A percentile compares a stretch with the other conserved stretches of the same genome.
Evolutionary conservation across 2,888 invertebrate species (phyloP).

Genomic region (Myopa tessellatipennis): DNA sequence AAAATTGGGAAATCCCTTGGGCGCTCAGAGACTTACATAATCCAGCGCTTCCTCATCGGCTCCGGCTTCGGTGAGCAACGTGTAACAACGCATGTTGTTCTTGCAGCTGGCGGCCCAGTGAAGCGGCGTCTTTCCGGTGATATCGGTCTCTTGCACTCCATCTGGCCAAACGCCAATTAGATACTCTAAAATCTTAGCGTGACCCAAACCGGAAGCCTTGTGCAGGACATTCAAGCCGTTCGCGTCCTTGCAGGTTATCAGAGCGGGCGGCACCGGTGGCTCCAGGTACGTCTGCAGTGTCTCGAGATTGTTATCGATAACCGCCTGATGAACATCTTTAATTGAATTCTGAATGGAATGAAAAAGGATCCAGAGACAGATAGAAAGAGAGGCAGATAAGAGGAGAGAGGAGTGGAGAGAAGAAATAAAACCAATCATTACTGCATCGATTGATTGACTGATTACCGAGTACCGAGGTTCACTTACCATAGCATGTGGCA

Average conservation of each 20-base stretch:
- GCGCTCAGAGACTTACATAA: conserved; percentile 73
- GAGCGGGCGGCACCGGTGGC: conserved; percentile 77
- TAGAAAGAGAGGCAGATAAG: neutral
- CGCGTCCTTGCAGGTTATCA: conserved; percentile 80
- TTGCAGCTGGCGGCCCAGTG: conserved; percentile 88
- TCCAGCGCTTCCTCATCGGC: conserved; percentile 87
- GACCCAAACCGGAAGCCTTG: conserved; percentile 88
- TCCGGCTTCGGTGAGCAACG: conserved; percentile 82
- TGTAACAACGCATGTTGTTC: conserved; percentile 82
- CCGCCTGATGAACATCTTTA: conserved; percentile 82
- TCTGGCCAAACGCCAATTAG: conserved; percentile 78
- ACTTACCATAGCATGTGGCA: conserved; percentile 91
- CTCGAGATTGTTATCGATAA: conserved; percentile 81
- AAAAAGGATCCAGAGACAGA: neutral
- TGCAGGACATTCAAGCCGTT: conserved; percentile 89
- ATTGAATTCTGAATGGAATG: conserved; percentile 76
- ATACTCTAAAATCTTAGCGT: conserved; percentile 79
- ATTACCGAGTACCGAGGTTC: neutral
- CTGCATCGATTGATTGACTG: too few species aligned
- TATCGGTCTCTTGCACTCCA: conserved; percentile 78
- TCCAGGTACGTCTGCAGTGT: conserved; percentile 75
- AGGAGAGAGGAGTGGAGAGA: too few species aligned
- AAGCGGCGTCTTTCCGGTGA: conserved; percentile 86
- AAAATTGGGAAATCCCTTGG: too few species aligned
- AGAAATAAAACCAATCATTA: too few species aligned